Base-by-base conservation (phyloP, 35 echinoderm and acorn worm genomes). In the Ophiothrix spiculata region DNA sequence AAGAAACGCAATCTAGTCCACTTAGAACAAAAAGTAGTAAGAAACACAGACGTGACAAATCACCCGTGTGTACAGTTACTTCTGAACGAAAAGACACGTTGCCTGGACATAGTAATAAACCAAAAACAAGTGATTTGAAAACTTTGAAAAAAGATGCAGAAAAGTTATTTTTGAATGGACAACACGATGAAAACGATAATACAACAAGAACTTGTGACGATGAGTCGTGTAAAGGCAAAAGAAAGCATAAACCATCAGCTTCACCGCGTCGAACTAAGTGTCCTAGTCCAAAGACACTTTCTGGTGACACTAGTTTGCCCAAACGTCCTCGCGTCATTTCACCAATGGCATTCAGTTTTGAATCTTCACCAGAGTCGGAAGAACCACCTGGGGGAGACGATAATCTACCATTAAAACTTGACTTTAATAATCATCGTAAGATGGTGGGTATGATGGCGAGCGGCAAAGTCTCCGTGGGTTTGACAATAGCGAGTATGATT, bases 401-500 rank as follows among this genome's bases (percentile, higher is more conserved):
- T n/a, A 69, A 69, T 69, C 29, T 69, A 69, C 76, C 33, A 1
- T 37, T 78, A 33, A 78, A 78, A 36, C 32, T 37, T 34, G 76
- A 37, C 12, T 39, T 37, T 16, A 78, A 78, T 8, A 37, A 11
- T 16, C 33, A 78, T 78, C 76, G 38, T 1, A 78, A 36, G 36
- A 78, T 39, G 76, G 76, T 78, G 6, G 38, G 74, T 11, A 78
- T 34, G 76, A 37, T 78, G 38, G 38, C 38, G 33, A 78, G 33
- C 33, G 33, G 38, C 0, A 39, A 41, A 15, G 81, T 83, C 38
- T 89, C 91, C 21, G 77, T 89, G 11, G 94, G 91, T 14, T 77
- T 97, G 83, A 93, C 94, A 25, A 97, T 97, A 31, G 91, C 94
- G 0, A 97, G 88, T 60, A 97, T 97, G 94, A 93, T 97, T 69